Conservation (phyloP, 2,888 invertebrate genomes). For the Invenusta paracnida region DNA sequence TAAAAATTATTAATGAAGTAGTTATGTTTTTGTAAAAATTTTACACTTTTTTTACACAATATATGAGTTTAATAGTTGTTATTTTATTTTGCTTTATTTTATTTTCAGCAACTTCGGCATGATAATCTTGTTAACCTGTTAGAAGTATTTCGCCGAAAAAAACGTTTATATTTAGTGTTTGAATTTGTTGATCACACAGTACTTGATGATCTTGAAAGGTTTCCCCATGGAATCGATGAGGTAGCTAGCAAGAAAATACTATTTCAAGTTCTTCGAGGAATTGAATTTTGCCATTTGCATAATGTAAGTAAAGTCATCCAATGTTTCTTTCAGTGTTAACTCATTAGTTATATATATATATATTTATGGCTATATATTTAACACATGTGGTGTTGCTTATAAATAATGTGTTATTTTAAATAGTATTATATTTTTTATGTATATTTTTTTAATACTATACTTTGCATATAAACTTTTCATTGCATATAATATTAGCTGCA, state of each 20-base stretch:
- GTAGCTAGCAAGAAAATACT: constrained; percentile 71
- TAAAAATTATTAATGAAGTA: neutral
- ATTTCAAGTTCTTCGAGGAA: constrained; percentile 70
- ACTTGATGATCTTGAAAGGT: constrained; percentile 74
- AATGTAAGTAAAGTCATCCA: constrained; percentile 74
- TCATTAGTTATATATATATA: no score
- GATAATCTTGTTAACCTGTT: constrained; percentile 81
- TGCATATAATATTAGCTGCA: no score
- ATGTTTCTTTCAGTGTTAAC: no score
- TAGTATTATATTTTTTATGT: no score
- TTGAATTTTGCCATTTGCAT: constrained; percentile 73
- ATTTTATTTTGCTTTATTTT: neutral
- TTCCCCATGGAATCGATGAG: constrained; percentile 70
- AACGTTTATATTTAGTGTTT: constrained; percentile 79
- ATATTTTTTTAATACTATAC: no score
- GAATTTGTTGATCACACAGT: constrained; percentile 81
- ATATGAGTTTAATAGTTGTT: neutral
- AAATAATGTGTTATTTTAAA: no score
- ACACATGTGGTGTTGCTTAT: no score
- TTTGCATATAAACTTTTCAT: no score
- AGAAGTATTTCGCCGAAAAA: constrained; percentile 78
- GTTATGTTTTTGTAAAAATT: neutral
- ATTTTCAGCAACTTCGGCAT: constrained; percentile 62
- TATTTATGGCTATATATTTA: no score
- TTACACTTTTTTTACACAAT: neutral